Base-by-base conservation (phyloP, 2,797 vertebrate genomes). In the Peromyscus melanophrys region DNA sequence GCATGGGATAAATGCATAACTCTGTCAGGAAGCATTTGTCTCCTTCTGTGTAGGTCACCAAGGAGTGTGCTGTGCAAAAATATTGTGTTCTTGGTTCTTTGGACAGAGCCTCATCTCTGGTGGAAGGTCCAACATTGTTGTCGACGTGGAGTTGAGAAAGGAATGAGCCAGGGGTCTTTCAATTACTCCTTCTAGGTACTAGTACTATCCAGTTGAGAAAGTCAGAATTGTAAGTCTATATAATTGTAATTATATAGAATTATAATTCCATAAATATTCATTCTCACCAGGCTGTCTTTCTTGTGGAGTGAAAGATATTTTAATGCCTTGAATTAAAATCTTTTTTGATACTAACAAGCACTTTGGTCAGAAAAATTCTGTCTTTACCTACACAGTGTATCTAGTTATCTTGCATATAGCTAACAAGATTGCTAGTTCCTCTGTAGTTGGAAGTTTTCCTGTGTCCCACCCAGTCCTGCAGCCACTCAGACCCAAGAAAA, bases 331-430 rank as follows among this genome's bases (percentile, higher is more conserved):
- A 43, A n/a, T 82, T 92, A 75, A 90, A 75, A 1, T 43, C 61
- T 94, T 73, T 89, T 43, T 57, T 75, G 49, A 80, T n/a, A 27
- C 29, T 17, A 40, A 85, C 4, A 78, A 75, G 19, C 16, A 43
- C 88, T 63, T 91, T 14, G 21, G 8, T 84, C 10, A 57, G 11
- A 43, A 90, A 89, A 94, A 91, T 46, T 82, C n/a, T 96, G 31
- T 78, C 37, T 40, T 89, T 59, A 59, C 6, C 40, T 83, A 3
- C 55, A 6, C 34, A 29, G 73, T 57, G 0, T 31, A 43, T n/a
- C 23, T 71, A 37, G 16, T 82, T 34, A 61, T 93, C 83, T 90
- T 69, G 69, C 52, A 63, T 16, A 40, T 59, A 92, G 34, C 25
- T 78, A 55, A 88, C 43, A 78, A 34, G 40, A 49, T 49, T 34